Base-by-base conservation (phyloP, 1,140 invertebrate genomes). In the Diabrotica undecimpunctata region DNA sequence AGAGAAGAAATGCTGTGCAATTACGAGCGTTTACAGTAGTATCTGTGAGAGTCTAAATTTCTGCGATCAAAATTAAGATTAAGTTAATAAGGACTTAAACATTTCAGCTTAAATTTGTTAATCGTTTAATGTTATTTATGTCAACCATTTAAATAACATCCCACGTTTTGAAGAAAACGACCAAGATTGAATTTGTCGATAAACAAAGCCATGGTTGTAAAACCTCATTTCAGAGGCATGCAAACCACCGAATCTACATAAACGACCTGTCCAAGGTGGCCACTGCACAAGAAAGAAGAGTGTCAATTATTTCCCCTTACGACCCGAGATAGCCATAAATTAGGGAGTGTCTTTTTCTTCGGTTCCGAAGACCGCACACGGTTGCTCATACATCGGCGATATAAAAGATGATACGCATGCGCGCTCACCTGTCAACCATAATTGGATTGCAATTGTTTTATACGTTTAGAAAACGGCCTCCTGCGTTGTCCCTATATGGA, bases 401-500 rank as follows among this genome's bases (percentile, higher is more conserved):
- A 13, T 38, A 13, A 8, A 35, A 46, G 36, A 37, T 38, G 56
- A 60, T 60, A 60, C 58, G 58, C 58, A 60, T 60, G 58, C 41
- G 38, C 41, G 58, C 14, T 60, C 41, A 60, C 12, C 58, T 51
- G 46, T 60, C 58, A 60, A 60, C 58, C 41, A 50, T 60, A 60
- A 60, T 60, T 60, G 58, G 58, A 60, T 60, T 50, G 58, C 58
- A 51, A 60, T 60, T 50, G 58, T 60, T 60, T 60, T 60, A 11
- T 51, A 35, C 13, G 36, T 57, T 25, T 14, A 58, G 38, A 35
- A 35, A 37, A 25, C 58, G 38, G 41, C 41, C 58, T 50, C 38
- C 41, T 60, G 58, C 38, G 38, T 25, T 60, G 58, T 60, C 58
- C 58, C 46, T 50, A 46, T 58, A 58, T 58, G 56, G 56, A 58